phyloP scores from a whole-genome alignment of 2,113 vertebrate genomes.

The Nycticryphes semicollaris region DNA sequence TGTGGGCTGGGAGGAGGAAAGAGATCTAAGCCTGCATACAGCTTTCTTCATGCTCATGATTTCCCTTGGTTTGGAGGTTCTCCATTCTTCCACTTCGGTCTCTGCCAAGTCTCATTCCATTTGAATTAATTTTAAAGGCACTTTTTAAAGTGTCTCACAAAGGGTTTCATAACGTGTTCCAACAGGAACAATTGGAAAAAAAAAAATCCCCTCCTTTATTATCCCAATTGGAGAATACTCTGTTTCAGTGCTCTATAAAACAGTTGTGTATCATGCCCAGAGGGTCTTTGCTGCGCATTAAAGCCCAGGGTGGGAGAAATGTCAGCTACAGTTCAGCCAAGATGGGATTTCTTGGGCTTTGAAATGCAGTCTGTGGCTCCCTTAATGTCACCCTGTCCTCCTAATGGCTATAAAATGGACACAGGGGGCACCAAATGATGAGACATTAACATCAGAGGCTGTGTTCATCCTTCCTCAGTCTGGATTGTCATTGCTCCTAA shows the following conservation, averaged over 20 bases:
- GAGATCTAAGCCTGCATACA: background rate
- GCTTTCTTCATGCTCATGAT: background rate
- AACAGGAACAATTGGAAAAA: background rate
- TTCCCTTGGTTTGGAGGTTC: background rate
- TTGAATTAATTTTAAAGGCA: constrained; percentile 48
- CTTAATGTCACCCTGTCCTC: constrained; percentile 32
- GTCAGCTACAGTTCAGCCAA: constrained; percentile 53
- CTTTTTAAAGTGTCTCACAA: constrained; percentile 31
- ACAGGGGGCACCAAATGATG: background rate
- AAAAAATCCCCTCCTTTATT: constrained; percentile 17
- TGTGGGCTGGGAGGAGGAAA: background rate
- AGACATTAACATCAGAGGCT: constrained; percentile 23
- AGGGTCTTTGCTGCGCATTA: constrained; percentile 34
- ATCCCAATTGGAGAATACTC: constrained; percentile 28
- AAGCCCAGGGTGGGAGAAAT: constrained; percentile 49
- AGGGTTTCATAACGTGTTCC: constrained; percentile 14
- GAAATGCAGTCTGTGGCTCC: background rate
- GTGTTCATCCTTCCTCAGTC: background rate
- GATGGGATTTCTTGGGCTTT: constrained; percentile 31
- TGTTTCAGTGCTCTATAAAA: constrained; percentile 51
- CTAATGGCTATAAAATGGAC: constrained; percentile 30
- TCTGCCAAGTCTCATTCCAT: constrained; percentile 16
- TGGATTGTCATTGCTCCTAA: background rate
- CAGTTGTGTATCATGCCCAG: background rate
- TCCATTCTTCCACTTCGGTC: background rate